phyloP scores from a whole-genome alignment of 2,797 vertebrate genomes.

The Allobates femoralis region DNA sequence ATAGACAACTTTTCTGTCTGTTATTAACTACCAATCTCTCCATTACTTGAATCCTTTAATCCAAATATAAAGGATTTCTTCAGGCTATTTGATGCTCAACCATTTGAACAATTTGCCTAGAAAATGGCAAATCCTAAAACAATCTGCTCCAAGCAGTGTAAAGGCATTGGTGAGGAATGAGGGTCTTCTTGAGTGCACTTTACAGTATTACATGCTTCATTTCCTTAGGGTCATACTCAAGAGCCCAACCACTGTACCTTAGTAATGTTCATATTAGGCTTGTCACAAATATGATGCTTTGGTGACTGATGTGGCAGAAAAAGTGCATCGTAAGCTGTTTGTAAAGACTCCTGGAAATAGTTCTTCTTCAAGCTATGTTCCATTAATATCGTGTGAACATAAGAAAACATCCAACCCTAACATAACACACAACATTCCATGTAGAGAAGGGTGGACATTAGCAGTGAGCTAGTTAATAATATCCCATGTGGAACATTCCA shows the following conservation, averaged over 20 bases:
- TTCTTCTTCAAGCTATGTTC: not conserved
- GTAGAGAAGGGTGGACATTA: not conserved
- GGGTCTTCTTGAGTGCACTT: slow-evolving; percentile 40
- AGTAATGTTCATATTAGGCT: slow-evolving; percentile 48
- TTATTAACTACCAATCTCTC: slow-evolving; percentile 17
- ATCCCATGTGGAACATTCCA: no score
- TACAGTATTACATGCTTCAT: slow-evolving; percentile 48
- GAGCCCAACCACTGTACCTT: slow-evolving; percentile 42
- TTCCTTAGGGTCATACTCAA: slow-evolving; percentile 52
- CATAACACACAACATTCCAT: no score
- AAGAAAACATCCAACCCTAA: not conserved
- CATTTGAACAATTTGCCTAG: slow-evolving; percentile 57
- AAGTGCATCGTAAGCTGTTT: slow-evolving; percentile 28
- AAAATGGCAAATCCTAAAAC: slow-evolving; percentile 60
- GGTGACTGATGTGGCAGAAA: slow-evolving; percentile 50
- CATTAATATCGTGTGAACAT: not conserved
- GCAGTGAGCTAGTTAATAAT: not conserved
- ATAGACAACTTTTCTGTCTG: slow-evolving; percentile 36
- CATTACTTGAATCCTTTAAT: slow-evolving; percentile 51
- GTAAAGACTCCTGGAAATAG: slow-evolving; percentile 5
- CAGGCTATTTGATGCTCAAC: slow-evolving; percentile 44
- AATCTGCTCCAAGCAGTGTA: slow-evolving; percentile 59
- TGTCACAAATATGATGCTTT: slow-evolving; percentile 43
- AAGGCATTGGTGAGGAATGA: slow-evolving; percentile 53
- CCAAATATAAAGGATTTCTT: slow-evolving; percentile 53